A percentile compares a stretch with the other conserved stretches of the same genome.
These are phyloP conservation scores for Lerema accius DNA, from an alignment of 1,140 invertebrate genomes.

Conservation along the genomic window DNA sequence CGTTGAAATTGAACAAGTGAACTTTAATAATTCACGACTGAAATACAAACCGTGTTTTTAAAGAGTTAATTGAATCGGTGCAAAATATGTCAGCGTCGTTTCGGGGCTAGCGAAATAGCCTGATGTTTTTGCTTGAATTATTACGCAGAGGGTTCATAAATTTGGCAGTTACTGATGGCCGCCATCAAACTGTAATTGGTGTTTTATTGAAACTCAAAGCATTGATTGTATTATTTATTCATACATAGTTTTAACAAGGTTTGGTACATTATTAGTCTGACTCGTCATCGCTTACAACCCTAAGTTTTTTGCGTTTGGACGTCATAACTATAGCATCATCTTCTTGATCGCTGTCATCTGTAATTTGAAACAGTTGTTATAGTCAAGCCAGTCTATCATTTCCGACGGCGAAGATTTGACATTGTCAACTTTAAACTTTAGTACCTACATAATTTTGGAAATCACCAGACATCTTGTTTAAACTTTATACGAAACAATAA, in stretches of 20 bases:
- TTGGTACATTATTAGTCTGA: conserved; percentile 45
- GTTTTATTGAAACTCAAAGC: conserved; percentile 37
- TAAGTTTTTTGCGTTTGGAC: conserved; percentile 52
- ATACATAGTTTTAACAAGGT: conserved; percentile 17
- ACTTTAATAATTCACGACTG: conserved; percentile 11
- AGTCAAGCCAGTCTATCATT: no score
- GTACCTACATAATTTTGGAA: no score
- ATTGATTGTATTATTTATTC: conserved; percentile 29
- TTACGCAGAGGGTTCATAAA: conserved; percentile 38
- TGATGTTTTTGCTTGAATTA: conserved; percentile 34
- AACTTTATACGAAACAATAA: no score
- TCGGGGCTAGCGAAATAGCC: conserved; percentile 22
- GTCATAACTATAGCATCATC: conserved; percentile 44
- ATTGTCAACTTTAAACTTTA: no score
- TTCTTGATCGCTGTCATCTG: conserved; percentile 53
- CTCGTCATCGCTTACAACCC: conserved; percentile 60
- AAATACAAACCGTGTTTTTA: conserved; percentile 16
- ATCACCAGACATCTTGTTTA: no score
- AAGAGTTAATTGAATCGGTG: conserved; percentile 32
- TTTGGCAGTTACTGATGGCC: conserved; percentile 34
- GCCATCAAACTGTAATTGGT: conserved; percentile 29
- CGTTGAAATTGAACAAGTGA: not conserved
- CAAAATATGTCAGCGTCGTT: conserved; percentile 28
- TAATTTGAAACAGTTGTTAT: conserved; percentile 27
- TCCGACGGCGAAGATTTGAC: no score